These are phyloP conservation scores for Cyprinodon diabolis DNA, from an alignment of 2,797 vertebrate genomes.

Conservation along the genomic window DNA sequence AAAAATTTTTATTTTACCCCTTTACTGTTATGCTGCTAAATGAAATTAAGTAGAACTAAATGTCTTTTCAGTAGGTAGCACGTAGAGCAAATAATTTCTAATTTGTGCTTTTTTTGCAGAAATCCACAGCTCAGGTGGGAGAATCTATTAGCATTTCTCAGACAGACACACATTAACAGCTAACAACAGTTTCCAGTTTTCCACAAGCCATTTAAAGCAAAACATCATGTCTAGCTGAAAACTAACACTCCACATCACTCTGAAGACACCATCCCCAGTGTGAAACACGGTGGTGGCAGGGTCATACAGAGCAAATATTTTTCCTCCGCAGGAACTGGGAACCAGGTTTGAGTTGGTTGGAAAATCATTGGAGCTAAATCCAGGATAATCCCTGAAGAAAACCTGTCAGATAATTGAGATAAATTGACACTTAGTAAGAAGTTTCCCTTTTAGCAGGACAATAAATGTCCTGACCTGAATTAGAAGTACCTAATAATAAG, in stretches of 20 bases:
- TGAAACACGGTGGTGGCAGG: background rate
- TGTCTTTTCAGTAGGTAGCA: background rate
- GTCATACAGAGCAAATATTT: too few species aligned
- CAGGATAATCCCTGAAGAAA: too few species aligned
- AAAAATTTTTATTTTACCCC: background rate
- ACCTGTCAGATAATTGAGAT: too few species aligned
- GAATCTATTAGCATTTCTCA: background rate
- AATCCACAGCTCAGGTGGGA: background rate
- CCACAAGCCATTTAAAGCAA: background rate
- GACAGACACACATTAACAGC: too few species aligned
- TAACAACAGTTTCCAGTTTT: too few species aligned
- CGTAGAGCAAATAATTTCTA: background rate
- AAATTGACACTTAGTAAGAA: too few species aligned
- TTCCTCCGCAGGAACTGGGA: too few species aligned
- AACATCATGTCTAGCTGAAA: background rate
- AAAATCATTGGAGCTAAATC: too few species aligned
- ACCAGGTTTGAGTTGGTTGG: too few species aligned
- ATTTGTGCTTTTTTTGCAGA: background rate
- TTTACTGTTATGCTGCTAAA: background rate
- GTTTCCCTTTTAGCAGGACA: background rate
- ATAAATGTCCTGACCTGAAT: too few species aligned
- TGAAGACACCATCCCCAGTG: background rate
- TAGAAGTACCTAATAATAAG: too few species aligned
- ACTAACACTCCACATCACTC: background rate
- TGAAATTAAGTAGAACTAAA: background rate